Evolutionary conservation across 2,888 invertebrate species (phyloP).

Genomic region (Drosophila picticornis): DNA sequence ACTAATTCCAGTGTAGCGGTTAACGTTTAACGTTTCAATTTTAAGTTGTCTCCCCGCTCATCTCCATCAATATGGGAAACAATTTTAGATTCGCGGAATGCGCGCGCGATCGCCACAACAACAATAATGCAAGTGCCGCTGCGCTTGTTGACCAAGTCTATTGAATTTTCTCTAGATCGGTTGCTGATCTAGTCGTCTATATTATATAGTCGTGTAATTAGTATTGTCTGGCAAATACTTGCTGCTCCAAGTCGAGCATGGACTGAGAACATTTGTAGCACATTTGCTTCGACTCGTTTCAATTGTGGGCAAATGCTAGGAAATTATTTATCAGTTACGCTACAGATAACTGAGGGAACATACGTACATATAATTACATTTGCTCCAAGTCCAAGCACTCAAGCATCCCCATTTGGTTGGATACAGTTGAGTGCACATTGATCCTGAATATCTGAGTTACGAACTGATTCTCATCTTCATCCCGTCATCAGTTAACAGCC

Average conservation of each 20-base stretch:
- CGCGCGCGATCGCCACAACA: conserved; percentile 37
- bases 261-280: conserved; percentile 19
- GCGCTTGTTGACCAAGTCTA: conserved; percentile 59
- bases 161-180: conserved; percentile 32
- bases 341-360: background rate
- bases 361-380: background rate
- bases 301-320: conserved; percentile 29
- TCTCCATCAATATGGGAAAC: conserved; percentile 1
- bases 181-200: conserved; percentile 40
- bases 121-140: conserved; percentile 40
- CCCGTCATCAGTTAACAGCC: background rate
- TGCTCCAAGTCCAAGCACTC: background rate
- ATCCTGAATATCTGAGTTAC: background rate
- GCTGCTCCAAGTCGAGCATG: conserved; percentile 24
- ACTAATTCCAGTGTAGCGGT: conserved; percentile 28
- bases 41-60: conserved; percentile 16
- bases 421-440: background rate
- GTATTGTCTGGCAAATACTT: conserved; percentile 47
- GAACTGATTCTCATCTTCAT: background rate
- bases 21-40: conserved; percentile 38
- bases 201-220: conserved; percentile 55
- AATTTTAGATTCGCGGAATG: conserved; percentile 38
- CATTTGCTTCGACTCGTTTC: conserved; percentile 14
- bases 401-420: background rate
- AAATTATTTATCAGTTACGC: conserved; percentile 13